phyloP scores from a whole-genome alignment of 2,797 vertebrate species.

The Steatocranus sp. region DNA sequence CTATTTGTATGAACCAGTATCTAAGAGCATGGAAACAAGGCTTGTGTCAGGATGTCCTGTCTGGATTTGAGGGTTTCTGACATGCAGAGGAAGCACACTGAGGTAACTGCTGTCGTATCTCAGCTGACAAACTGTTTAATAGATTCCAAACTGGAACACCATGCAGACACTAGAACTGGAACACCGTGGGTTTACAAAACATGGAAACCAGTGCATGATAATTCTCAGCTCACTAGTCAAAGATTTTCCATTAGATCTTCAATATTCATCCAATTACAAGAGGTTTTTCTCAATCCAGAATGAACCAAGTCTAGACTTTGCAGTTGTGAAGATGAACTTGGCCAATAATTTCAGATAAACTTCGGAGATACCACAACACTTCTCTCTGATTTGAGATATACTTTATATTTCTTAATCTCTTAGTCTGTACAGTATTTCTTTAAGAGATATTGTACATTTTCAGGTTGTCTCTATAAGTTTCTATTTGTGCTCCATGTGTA shows the following conservation, averaged over 20 bases:
- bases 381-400: neutral
- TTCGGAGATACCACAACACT: neutral
- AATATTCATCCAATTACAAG: neutral
- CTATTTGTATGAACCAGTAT: neutral
- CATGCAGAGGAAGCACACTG: neutral
- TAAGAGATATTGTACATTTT: neutral
- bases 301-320: neutral
- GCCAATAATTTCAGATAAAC: neutral
- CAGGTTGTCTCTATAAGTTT: neutral
- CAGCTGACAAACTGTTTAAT: neutral
- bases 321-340: neutral
- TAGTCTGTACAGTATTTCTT: neutral
- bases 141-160: neutral
- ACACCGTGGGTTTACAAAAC: accelerated
- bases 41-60: neutral
- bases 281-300: accelerated
- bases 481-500: neutral
- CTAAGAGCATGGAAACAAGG: neutral
- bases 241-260: neutral
- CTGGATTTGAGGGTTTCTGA: neutral
- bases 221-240: neutral
- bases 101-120: neutral
- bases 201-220: neutral
- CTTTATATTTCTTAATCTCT: neutral
- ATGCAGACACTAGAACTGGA: neutral